Evolutionary conservation across 2,888 invertebrate species (phyloP).

Genomic region (Nematopogon swammerdamellus): DNA sequence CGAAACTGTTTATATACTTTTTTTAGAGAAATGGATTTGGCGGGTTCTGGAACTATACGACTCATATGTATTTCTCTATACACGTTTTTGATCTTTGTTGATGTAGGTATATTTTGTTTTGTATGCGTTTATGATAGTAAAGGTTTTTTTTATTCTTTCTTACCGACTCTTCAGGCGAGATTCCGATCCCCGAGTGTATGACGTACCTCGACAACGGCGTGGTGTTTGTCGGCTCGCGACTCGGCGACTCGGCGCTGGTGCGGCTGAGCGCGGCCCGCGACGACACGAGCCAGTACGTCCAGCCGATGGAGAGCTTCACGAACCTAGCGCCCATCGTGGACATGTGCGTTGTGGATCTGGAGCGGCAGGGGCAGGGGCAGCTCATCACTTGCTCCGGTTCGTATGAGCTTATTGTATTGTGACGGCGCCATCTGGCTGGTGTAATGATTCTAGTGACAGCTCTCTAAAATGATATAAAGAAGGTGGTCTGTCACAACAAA

Average conservation of each 20-base stretch:
- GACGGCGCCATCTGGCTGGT: no score
- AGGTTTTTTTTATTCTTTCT: no score
- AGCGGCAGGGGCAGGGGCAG: constrained; percentile 95
- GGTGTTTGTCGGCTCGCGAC: constrained; percentile 90
- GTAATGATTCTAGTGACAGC: no score
- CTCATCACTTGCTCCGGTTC: constrained; percentile 94
- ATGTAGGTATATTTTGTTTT: no score
- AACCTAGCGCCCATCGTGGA: constrained; percentile 97
- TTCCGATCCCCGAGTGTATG: constrained; percentile 94
- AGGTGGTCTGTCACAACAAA: no score
- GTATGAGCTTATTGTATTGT: constrained; percentile 5
- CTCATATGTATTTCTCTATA: no score
- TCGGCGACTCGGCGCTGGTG: constrained; percentile 95
- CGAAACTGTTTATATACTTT: no score
- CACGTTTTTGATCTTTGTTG: no score
- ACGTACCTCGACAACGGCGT: constrained; percentile 98
- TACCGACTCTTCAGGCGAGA: constrained; percentile 70
- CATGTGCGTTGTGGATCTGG: constrained; percentile 96
- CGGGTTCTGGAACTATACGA: no score
- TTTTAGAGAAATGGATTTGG: no score
- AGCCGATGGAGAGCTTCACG: constrained; percentile 93
- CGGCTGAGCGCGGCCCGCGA: constrained; percentile 82
- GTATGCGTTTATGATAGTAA: no score
- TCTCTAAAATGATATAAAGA: no score
- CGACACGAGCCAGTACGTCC: constrained; percentile 85